These are phyloP conservation scores for Aspidapion aeneum DNA, from an alignment of 2,888 invertebrate species.

Conservation along the genomic window DNA sequence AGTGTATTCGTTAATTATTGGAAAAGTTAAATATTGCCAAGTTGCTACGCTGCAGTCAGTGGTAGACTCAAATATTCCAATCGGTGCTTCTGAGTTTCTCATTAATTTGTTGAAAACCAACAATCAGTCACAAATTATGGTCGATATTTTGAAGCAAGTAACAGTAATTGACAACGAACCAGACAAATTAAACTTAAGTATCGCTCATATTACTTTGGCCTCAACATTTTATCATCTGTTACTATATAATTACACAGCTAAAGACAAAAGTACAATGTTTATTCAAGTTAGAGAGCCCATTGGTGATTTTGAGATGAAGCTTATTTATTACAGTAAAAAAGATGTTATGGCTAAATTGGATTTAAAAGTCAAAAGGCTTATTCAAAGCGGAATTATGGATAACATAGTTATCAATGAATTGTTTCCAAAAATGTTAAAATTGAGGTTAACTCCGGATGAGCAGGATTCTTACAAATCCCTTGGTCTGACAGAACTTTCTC, in stretches of 20 bases:
- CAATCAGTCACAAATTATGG: not conserved
- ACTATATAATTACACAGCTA: not conserved
- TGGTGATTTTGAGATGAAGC: not conserved
- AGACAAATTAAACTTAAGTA: not conserved
- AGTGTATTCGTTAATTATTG: not conserved
- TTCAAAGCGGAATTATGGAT: not conserved
- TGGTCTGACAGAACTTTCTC: not conserved
- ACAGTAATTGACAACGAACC: not conserved
- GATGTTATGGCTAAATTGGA: not conserved
- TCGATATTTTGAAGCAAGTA: not conserved
- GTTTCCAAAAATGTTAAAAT: not conserved
- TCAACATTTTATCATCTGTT: not conserved
- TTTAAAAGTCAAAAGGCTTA: not conserved
- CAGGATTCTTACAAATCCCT: not conserved
- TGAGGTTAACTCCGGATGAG: not conserved
- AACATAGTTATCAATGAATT: not conserved
- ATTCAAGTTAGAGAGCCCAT: not conserved
- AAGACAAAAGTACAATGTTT: not conserved
- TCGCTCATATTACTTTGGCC: not conserved
- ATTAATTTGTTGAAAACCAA: not conserved
- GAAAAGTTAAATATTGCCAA: not conserved
- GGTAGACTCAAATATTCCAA: not conserved
- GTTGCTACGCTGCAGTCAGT: not conserved
- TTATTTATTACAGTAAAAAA: not conserved
- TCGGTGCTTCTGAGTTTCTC: not conserved